These are phyloP conservation scores for Lycorma delicatula DNA, from an alignment of 1,140 invertebrate genomes.

Conservation along the genomic window DNA sequence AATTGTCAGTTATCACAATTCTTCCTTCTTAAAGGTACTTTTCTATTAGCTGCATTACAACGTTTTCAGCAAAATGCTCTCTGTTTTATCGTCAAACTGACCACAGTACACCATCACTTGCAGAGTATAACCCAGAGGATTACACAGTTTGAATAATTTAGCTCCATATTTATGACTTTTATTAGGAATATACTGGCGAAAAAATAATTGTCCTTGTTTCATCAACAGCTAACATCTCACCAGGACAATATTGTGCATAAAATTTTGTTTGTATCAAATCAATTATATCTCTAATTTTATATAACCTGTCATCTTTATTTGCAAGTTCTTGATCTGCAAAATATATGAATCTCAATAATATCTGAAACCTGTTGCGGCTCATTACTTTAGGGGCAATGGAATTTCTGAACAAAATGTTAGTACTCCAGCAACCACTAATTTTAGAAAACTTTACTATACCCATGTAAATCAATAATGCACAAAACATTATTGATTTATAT, in stretches of 20 bases:
- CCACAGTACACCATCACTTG: constrained; percentile 26
- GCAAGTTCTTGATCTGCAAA: background rate
- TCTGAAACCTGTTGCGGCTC: background rate
- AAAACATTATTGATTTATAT: background rate
- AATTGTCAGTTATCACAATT: constrained; percentile 39
- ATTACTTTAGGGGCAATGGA: background rate
- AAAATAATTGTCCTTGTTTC: constrained; percentile 32
- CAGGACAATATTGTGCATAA: constrained; percentile 14
- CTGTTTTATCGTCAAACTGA: constrained; percentile 1
- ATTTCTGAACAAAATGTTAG: background rate
- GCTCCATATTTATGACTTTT: constrained; percentile 35
- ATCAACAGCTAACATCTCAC: constrained; percentile 33
- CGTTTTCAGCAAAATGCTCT: constrained; percentile 1
- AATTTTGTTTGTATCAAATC: constrained; percentile 4
- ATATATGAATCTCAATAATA: constrained; percentile 9
- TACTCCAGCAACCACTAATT: background rate
- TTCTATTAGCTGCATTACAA: constrained; percentile 18
- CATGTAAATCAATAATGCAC: constrained; percentile 5
- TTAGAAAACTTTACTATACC: background rate
- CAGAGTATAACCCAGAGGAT: constrained; percentile 25
- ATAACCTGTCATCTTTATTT: background rate
- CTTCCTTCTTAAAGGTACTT: constrained; percentile 32
- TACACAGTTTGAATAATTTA: constrained; percentile 34
- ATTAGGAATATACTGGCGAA: constrained; percentile 35
- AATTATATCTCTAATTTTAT: constrained; percentile 3